Evolutionary conservation across 2,888 invertebrate genomes (phyloP).

Genomic region (Diplolepis rosae): DNA sequence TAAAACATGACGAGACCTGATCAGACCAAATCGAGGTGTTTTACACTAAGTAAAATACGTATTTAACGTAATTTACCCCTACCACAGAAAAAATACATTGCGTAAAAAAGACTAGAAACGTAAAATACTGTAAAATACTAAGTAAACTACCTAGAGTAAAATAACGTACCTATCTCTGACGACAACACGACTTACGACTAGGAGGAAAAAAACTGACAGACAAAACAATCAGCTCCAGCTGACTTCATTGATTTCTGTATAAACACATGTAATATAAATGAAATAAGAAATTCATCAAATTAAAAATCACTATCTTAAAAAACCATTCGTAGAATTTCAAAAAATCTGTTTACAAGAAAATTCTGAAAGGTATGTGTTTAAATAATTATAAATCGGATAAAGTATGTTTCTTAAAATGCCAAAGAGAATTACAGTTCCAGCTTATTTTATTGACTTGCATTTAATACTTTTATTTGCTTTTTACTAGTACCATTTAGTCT

Average conservation of each 20-base stretch:
- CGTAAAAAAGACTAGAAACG: not conserved
- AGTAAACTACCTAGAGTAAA: not conserved
- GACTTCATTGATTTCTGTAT: not conserved
- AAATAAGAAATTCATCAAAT: not conserved
- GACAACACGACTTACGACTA: too few species aligned
- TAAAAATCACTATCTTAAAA: not conserved
- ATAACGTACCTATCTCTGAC: too few species aligned
- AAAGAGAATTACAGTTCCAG: not conserved
- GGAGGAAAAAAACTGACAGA: not conserved
- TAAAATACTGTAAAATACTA: not conserved
- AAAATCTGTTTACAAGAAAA: not conserved
- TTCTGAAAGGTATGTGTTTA: not conserved
- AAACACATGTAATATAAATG: not conserved
- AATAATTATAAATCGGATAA: not conserved
- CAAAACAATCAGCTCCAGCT: not conserved
- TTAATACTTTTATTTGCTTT: not conserved
- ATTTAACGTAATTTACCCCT: too few species aligned
- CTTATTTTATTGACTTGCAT: not conserved
- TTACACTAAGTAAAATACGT: too few species aligned
- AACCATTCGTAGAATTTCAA: not conserved
- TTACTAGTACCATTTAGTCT: not conserved
- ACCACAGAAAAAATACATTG: too few species aligned
- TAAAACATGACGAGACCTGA: too few species aligned
- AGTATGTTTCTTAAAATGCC: not conserved
- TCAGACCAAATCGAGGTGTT: too few species aligned